These are phyloP conservation scores for Hipparchia semele DNA, from an alignment of 2,888 invertebrate species.

Conservation along the genomic window DNA sequence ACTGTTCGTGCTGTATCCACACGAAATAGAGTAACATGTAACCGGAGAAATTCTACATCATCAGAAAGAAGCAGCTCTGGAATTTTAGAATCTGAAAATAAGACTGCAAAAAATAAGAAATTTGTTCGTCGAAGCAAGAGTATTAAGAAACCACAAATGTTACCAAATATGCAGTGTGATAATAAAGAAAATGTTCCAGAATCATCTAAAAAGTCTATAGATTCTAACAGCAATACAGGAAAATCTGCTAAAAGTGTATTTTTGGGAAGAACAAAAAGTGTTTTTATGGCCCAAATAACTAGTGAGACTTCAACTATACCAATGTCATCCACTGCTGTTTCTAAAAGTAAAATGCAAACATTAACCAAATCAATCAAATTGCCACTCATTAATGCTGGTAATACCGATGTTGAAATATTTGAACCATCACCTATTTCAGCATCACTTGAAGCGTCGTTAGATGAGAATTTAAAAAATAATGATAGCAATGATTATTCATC, in stretches of 20 bases:
- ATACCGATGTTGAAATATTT: background rate
- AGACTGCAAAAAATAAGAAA: slow-evolving; percentile 53
- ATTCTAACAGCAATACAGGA: slow-evolving; percentile 34
- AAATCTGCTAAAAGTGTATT: slow-evolving; percentile 49
- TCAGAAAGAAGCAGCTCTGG: slow-evolving; percentile 51
- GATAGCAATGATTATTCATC: background rate
- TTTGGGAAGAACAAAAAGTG: slow-evolving; percentile 50
- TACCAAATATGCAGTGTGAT: slow-evolving; percentile 35
- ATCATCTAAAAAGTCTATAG: slow-evolving; percentile 48
- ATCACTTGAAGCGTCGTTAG: slow-evolving; percentile 1
- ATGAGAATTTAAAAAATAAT: slow-evolving; percentile 9
- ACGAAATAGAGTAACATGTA: slow-evolving; percentile 45
- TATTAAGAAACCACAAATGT: slow-evolving; percentile 45
- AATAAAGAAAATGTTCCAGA: slow-evolving; percentile 68
- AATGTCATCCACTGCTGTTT: slow-evolving; percentile 43
- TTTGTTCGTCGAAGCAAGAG: slow-evolving; percentile 51
- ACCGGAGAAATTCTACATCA: slow-evolving; percentile 51
- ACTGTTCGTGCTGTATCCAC: slow-evolving; percentile 59
- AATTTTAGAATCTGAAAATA: slow-evolving; percentile 54
- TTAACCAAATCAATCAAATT: slow-evolving; percentile 26
- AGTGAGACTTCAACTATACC: slow-evolving; percentile 47
- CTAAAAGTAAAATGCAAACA: slow-evolving; percentile 39
- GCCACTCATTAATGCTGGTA: background rate
- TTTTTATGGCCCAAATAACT: slow-evolving; percentile 55
- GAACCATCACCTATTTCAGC: slow-evolving; percentile 7